Evolutionary conservation across 1,140 invertebrate species (phyloP), one percentile per base, ranked within the genome.

Genomic region (Meteorus sp.): DNA sequence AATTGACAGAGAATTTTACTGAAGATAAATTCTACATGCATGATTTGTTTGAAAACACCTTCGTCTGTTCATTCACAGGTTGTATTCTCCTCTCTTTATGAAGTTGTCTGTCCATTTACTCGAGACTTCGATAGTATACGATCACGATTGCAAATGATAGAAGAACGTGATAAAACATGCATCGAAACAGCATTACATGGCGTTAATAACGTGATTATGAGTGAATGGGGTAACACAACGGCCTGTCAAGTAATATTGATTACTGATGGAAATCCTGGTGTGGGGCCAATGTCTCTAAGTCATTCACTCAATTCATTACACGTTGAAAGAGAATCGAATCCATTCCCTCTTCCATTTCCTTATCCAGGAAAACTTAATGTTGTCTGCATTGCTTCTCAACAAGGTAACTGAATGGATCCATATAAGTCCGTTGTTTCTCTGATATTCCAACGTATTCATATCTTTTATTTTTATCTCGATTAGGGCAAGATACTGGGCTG

Each of bases 151-250:
- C 83, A 85, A 61, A 84, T 84, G 55, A 78, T 93, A 6, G 89
- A 92, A 65, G 88, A 91, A 70, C 89, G 87, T 75, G 93, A 94
- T 64, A 92, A 91, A 76, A 93, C 92, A 3, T 90, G 87, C 69
- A 85, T 94, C 59, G 88, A 93, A 71, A 84, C 85, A 15, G 91
- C 88, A 11, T 75, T 95, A 2, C 82, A 86, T 66, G 90, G 88
- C 39, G 85, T 93, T 2, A 89, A 87, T 68, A 86, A 86, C 71
- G 73, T 92, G 44, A 83, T 95, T 9, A 79, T 91, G 20, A 86
- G 87, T 54, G 91, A 94, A 79, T 97, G 93, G 93, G 92, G 91
- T 17, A 88, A 85, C 66, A 85, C 88, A 59, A 89, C 88, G 35
- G 86, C 89, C 53, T 88, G 90, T 62, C 88, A 95, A 84, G 86